These are phyloP conservation scores for Ephydatia muelleri DNA, from an alignment of 37 sponge, comb jelly and placozoan genomes.

Conservation along the genomic window DNA sequence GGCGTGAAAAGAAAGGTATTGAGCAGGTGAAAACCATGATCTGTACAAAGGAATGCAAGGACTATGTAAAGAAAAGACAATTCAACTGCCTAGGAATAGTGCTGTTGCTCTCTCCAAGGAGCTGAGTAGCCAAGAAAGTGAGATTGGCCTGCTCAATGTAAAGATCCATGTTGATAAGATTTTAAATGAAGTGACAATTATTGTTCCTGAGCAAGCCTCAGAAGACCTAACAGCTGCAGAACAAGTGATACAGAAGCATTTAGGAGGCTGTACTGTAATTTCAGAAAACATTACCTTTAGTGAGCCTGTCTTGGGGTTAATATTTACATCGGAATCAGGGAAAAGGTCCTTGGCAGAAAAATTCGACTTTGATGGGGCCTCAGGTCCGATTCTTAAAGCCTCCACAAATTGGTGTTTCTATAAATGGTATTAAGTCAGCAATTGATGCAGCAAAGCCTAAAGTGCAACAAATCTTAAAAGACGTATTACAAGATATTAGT, in stretches of 20 bases:
- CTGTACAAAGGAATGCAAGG: constrained; percentile 14
- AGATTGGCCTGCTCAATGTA: background rate
- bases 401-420: constrained; percentile 27
- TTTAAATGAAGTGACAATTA: constrained; percentile 21
- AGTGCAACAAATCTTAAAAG: background rate
- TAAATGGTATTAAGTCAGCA: constrained; percentile 32
- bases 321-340: constrained; percentile 3
- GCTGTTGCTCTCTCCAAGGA: background rate
- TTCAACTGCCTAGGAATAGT: background rate
- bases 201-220: constrained; percentile 6
- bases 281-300: constrained; percentile 16
- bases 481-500: constrained; percentile 18
- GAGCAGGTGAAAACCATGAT: constrained; percentile 13
- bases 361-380: constrained; percentile 5
- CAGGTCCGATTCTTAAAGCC: constrained; percentile 20
- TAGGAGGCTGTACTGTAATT: constrained; percentile 15
- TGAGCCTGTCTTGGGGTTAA: constrained; percentile 40
- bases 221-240: constrained; percentile 43
- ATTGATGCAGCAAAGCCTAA: constrained; percentile 24
- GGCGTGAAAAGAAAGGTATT: background rate
- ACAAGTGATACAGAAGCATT: constrained; percentile 23
- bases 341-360: background rate
- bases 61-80: background rate
- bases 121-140: background rate
- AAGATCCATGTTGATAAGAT: too few relatives aligned